Evolutionary conservation across 2,888 invertebrate species (phyloP).

Genomic region (Archips xylosteana): DNA sequence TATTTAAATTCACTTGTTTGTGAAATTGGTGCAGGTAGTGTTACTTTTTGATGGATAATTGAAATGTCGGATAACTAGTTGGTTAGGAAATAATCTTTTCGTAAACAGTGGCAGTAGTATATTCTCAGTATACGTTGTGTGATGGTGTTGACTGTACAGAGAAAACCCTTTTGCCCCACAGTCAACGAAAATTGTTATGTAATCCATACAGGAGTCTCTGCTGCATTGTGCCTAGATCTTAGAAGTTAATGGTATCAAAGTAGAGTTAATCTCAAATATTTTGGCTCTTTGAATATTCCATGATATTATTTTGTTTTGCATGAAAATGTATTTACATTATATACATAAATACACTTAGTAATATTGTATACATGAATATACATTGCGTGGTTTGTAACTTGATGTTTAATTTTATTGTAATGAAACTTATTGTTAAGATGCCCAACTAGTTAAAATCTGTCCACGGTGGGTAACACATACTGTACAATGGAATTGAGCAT

Average conservation of each 20-base stretch:
- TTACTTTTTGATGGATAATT: constrained; percentile 18
- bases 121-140: constrained; percentile 70
- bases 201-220: constrained; percentile 85
- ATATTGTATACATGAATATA: constrained; percentile 84
- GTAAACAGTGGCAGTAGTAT: constrained; percentile 62
- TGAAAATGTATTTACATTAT: constrained; percentile 85
- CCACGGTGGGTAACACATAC: constrained; percentile 61
- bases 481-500: constrained; percentile 65
- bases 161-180: constrained; percentile 76
- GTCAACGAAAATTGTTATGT: constrained; percentile 85
- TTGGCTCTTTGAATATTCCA: constrained; percentile 86
- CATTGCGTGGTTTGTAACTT: constrained; percentile 85
- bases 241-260: constrained; percentile 85
- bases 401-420: constrained; percentile 82
- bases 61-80: constrained; percentile 13
- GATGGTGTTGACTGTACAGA: constrained; percentile 71
- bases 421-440: constrained; percentile 69
- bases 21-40: constrained; percentile 22
- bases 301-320: constrained; percentile 85
- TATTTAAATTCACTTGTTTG: constrained; percentile 24
- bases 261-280: constrained; percentile 85
- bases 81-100: constrained; percentile 18
- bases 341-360: constrained; percentile 83
- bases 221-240: constrained; percentile 87
- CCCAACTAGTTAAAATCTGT: constrained; percentile 75